Evolutionary conservation across 2,888 invertebrate genomes (phyloP).

Genomic region (Apamea sordens): DNA sequence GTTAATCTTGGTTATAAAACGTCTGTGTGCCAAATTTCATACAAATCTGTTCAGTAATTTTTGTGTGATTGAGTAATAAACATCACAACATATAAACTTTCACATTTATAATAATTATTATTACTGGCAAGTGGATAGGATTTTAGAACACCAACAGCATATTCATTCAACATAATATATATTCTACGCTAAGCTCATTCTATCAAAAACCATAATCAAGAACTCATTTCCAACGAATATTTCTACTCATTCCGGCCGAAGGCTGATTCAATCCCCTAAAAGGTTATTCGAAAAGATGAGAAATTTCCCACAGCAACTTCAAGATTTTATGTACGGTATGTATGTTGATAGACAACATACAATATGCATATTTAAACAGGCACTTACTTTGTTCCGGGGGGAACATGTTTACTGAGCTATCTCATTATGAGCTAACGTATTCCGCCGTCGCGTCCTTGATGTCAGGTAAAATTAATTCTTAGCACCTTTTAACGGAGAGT

Average conservation of each 20-base stretch:
- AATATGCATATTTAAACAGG: slow-evolving; percentile 73
- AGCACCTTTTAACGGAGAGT: slow-evolving; percentile 84
- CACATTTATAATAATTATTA: neutral
- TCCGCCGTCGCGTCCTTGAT: slow-evolving; percentile 81
- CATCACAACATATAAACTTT: neutral
- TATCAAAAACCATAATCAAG: slow-evolving; percentile 17
- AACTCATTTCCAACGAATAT: slow-evolving; percentile 35
- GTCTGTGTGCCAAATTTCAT: neutral
- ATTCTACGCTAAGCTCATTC: neutral
- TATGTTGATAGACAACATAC: slow-evolving; percentile 68
- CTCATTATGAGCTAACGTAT: slow-evolving; percentile 83
- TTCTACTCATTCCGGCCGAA: slow-evolving; percentile 31
- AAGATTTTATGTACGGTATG: slow-evolving; percentile 58
- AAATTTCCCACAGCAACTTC: slow-evolving; percentile 39
- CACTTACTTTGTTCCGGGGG: slow-evolving; percentile 69
- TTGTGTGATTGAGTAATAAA: neutral
- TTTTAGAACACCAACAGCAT: neutral
- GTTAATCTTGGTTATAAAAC: neutral
- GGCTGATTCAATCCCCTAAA: slow-evolving; percentile 42
- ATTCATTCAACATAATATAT: neutral
- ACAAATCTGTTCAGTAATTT: neutral
- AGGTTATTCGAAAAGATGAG: slow-evolving; percentile 44
- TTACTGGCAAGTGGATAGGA: neutral
- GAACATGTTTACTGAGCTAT: slow-evolving; percentile 79
- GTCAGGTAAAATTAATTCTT: slow-evolving; percentile 87